Evolutionary conservation across 2,113 vertebrate species (phyloP).

Genomic region (Leucoraja erinaceus): DNA sequence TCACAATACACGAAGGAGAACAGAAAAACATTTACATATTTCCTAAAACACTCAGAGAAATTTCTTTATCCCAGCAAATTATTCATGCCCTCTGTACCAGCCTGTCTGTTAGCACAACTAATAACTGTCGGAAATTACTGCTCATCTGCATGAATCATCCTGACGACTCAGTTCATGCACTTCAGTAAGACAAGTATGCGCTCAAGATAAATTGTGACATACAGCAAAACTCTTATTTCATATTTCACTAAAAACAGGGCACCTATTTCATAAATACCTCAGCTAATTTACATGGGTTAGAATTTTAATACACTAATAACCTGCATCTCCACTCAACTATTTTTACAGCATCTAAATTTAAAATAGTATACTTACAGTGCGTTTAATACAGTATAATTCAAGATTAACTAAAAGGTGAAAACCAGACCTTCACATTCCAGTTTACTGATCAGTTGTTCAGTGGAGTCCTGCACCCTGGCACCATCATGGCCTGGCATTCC

Average conservation of each 20-base stretch:
- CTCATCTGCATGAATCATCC: too few species aligned
- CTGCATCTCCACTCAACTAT: not conserved
- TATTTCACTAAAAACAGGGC: not conserved
- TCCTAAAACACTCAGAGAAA: not conserved
- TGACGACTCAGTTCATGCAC: not conserved
- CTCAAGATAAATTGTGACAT: not conserved
- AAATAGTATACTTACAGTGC: not conserved
- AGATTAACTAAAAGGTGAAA: not conserved
- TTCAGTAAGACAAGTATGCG: not conserved
- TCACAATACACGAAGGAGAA: not conserved
- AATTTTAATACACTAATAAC: not conserved
- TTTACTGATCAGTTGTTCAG: not conserved
- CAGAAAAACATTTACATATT: not conserved
- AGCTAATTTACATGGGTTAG: not conserved
- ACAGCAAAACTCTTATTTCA: not conserved
- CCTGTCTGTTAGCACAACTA: not conserved
- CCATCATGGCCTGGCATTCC: too few species aligned
- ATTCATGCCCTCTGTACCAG: not conserved
- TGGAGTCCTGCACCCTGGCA: not conserved
- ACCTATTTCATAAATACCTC: not conserved
- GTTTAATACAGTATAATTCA: not conserved
- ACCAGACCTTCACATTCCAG: not conserved
- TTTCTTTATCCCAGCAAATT: too few species aligned
- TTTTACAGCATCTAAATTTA: constrained; percentile 20
- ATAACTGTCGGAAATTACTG: not conserved